Conservation (phyloP, 2,888 invertebrate genomes). For the Cephus sareptanus region DNA sequence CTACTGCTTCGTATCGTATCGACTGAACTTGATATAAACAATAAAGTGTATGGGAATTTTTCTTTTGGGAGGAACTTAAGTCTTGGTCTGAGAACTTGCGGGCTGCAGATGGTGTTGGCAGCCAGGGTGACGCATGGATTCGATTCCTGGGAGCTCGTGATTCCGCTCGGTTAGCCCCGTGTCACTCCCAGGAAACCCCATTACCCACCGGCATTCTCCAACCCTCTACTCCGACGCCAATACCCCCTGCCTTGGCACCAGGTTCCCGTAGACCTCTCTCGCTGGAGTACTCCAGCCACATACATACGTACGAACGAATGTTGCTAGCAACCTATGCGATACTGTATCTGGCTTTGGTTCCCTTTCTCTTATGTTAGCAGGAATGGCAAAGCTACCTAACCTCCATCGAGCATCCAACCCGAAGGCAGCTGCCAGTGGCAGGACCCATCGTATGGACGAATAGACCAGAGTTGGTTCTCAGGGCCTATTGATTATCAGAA, state of each 20-base stretch:
- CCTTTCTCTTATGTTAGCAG: neutral
- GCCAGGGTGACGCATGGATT: constrained; percentile 66
- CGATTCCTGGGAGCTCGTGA: constrained; percentile 66
- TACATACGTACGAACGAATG: constrained; percentile 17
- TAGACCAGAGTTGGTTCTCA: constrained; percentile 39
- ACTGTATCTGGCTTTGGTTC: neutral
- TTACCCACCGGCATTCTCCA: constrained; percentile 45
- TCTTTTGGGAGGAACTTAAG: constrained; percentile 27
- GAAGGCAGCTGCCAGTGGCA: constrained; percentile 25
- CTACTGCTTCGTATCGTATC: neutral
- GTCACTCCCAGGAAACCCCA: constrained; percentile 66
- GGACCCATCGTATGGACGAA: constrained; percentile 30
- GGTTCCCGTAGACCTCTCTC: constrained; percentile 22
- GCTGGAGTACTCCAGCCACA: constrained; percentile 19
- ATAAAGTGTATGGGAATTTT: constrained; percentile 29
- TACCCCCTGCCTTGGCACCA: constrained; percentile 10
- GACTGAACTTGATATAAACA: neutral
- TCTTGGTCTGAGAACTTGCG: constrained; percentile 49
- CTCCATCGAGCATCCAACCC: neutral
- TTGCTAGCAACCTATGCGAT: neutral
- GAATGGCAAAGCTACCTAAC: neutral
- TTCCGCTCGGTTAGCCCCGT: constrained; percentile 66
- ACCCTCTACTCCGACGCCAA: constrained; percentile 23
- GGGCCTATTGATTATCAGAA: constrained; percentile 50
- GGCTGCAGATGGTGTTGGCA: constrained; percentile 65